A percentile compares a stretch with the other conserved stretches of the same genome.
Evolutionary conservation across 2,797 vertebrate genomes (phyloP).

Genomic region (Avahi laniger): DNA sequence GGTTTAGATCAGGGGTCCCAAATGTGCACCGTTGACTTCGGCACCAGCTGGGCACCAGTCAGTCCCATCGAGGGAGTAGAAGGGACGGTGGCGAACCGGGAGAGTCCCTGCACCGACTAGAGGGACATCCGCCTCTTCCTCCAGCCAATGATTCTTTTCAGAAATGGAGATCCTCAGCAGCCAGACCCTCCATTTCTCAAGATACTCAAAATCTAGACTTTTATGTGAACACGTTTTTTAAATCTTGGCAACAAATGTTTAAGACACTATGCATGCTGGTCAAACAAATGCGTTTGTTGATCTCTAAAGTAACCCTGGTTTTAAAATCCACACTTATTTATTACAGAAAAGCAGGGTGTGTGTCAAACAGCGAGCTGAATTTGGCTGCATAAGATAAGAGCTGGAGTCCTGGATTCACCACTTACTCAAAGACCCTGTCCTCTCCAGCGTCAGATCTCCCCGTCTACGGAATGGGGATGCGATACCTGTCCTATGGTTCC

Average conservation of each 20-base stretch:
- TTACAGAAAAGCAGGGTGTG: not conserved
- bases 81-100: not conserved
- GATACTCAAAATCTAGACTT: not conserved
- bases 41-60: not conserved
- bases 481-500: accelerated
- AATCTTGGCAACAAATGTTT: slow-evolving; percentile 27
- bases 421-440: not conserved
- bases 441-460: too few relatives aligned
- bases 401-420: not conserved
- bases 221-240: slow-evolving; percentile 39
- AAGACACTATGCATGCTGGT: not conserved
- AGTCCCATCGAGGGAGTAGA: accelerated
- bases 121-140: not conserved
- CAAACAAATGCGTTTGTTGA: not conserved
- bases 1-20: not conserved
- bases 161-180: not conserved
- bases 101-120: accelerated
- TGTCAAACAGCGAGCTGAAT: not conserved
- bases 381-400: not conserved
- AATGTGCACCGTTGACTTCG: not conserved
- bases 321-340: not conserved
- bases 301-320: not conserved
- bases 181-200: not conserved
- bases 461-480: accelerated
- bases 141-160: not conserved